phyloP scores from a whole-genome alignment of 1,140 invertebrate genomes.

The Eurosta solidaginis region DNA sequence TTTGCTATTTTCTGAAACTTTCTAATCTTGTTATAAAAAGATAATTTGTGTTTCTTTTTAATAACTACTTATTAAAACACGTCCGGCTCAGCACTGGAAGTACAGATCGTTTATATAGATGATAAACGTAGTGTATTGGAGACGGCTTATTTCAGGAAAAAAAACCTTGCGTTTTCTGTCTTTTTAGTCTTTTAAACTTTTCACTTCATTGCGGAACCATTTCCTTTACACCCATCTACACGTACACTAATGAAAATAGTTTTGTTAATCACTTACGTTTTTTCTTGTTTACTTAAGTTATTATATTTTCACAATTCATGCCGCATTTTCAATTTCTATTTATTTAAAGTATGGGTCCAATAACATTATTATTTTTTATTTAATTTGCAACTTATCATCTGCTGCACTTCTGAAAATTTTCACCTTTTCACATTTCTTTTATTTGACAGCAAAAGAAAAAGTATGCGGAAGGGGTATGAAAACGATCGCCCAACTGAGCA shows the following conservation, averaged over 20 bases:
- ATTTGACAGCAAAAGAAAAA: constrained; percentile 13
- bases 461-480: not conserved
- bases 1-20: not conserved
- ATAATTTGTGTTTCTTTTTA: not conserved
- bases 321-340: not conserved
- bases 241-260: too few relatives aligned
- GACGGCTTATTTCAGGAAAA: not conserved
- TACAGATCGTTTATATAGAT: not conserved
- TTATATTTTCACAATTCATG: not conserved
- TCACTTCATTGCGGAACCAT: not conserved
- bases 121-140: not conserved
- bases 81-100: constrained; percentile 37
- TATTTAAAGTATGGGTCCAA: not conserved
- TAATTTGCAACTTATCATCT: not conserved
- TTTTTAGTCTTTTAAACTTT: not conserved
- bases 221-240: not conserved
- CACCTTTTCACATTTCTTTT: not conserved
- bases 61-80: not conserved
- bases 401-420: not conserved
- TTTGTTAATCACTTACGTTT: not conserved
- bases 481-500: too few relatives aligned
- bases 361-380: not conserved
- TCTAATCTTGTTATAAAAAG: not conserved
- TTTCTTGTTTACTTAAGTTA: not conserved
- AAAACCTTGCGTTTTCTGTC: not conserved